Conservation (phyloP, 2,888 invertebrate species). For the Parnassius orleans region DNA sequence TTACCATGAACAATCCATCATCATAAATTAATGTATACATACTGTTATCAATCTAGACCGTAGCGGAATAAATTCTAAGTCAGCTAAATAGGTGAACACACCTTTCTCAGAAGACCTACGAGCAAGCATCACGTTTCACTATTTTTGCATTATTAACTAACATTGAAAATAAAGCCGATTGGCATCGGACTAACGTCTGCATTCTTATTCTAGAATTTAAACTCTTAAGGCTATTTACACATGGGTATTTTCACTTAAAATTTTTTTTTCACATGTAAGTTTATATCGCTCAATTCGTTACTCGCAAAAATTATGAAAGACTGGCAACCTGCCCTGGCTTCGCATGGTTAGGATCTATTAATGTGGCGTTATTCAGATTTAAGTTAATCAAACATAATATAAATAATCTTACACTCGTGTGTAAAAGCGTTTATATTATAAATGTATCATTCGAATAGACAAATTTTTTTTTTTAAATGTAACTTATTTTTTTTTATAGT, state of each 20-base stretch:
- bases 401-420: too few relatives aligned
- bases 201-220: neutral
- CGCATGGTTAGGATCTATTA: too few relatives aligned
- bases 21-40: constrained; percentile 1
- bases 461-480: too few relatives aligned
- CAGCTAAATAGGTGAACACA: constrained; percentile 3
- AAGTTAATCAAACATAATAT: too few relatives aligned
- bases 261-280: too few relatives aligned
- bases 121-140: constrained; percentile 10
- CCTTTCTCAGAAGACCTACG: constrained; percentile 11
- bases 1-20: constrained; percentile 6
- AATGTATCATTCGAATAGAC: too few relatives aligned
- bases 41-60: constrained; percentile 10
- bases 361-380: too few relatives aligned
- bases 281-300: too few relatives aligned
- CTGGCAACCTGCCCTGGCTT: too few relatives aligned
- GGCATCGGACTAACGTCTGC: neutral
- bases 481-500: too few relatives aligned
- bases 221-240: constrained; percentile 2
- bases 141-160: constrained; percentile 12
- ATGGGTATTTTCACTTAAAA: neutral
- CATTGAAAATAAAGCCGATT: constrained; percentile 5
- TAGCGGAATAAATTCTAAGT: constrained; percentile 10
- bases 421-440: too few relatives aligned
- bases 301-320: too few relatives aligned